Percentiles rank a stretch among this genome's conserved stretches.
Conservation (phyloP, 2,797 vertebrate species). For the Pipistrellus kuhlii region DNA sequence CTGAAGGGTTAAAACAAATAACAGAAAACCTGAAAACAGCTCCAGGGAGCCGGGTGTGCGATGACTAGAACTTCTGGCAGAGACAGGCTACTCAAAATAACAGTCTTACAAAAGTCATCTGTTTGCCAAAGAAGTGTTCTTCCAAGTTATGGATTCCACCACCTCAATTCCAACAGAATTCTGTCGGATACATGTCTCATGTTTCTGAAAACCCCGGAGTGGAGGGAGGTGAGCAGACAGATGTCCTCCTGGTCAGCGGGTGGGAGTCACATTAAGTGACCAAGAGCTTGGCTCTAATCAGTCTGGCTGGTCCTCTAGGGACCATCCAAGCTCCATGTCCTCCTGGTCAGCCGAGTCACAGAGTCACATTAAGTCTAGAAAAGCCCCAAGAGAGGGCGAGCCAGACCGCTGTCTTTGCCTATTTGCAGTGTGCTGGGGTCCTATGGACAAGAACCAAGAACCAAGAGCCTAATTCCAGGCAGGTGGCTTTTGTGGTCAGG, state of each 20-base stretch:
- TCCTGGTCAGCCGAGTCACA: no score
- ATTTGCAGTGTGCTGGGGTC: background rate
- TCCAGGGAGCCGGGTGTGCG: background rate
- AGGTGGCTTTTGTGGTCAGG: background rate
- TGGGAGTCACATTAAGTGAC: no score
- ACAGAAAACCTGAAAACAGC: background rate
- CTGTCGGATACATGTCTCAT: background rate
- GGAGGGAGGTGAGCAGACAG: background rate
- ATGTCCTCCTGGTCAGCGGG: background rate
- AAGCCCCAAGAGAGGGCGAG: background rate
- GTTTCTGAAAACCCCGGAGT: background rate
- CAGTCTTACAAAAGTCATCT: background rate
- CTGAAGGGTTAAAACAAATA: background rate
- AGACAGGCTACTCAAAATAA: background rate
- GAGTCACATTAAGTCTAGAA: background rate
- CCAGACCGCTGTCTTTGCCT: background rate
- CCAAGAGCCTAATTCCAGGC: background rate
- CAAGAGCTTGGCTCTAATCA: no score
- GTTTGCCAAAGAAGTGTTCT: slow-evolving; percentile 39
- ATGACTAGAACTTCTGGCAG: background rate
- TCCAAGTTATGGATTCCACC: slow-evolving; percentile 26
- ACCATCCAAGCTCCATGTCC: no score
- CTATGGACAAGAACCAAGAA: background rate
- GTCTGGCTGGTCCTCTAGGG: no score
- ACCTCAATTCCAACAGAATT: slow-evolving; percentile 10